Conservation (phyloP, 2,797 vertebrate species). For the Lithobates pipiens region DNA sequence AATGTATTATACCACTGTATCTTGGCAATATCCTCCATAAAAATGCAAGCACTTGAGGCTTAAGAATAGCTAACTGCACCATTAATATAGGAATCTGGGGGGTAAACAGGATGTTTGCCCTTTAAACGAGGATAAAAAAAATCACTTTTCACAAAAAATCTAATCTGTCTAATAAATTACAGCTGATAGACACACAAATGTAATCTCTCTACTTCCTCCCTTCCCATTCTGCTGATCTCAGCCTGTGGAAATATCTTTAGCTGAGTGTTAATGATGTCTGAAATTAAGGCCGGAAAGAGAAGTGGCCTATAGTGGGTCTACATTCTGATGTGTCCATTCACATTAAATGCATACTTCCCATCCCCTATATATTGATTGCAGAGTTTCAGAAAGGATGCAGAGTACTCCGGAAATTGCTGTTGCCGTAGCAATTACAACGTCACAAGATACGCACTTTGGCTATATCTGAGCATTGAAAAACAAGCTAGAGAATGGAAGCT, state of each 20-base stretch:
- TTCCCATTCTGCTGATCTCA: too few species aligned
- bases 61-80: too few species aligned
- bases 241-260: background rate
- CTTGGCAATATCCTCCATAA: too few species aligned
- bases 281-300: conserved; percentile 13
- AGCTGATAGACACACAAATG: too few species aligned
- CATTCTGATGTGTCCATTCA: background rate
- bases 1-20: too few species aligned
- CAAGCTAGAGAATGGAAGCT: conserved; percentile 12
- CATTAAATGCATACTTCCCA: conserved; percentile 25
- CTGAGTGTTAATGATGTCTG: background rate
- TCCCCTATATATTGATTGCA: conserved; percentile 16
- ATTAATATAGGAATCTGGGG: background rate
- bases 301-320: too few species aligned
- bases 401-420: conserved; percentile 33
- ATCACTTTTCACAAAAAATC: too few species aligned
- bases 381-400: background rate
- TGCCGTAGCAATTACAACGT: conserved; percentile 57
- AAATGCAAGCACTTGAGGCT: too few species aligned
- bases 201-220: too few species aligned
- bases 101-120: background rate
- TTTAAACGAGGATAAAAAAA: too few species aligned
- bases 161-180: too few species aligned
- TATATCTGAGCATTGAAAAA: conserved; percentile 51
- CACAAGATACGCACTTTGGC: conserved; percentile 46